These are phyloP conservation scores for Sebastes umbrosus DNA, from an alignment of 2,797 vertebrate species.

Conservation along the genomic window DNA sequence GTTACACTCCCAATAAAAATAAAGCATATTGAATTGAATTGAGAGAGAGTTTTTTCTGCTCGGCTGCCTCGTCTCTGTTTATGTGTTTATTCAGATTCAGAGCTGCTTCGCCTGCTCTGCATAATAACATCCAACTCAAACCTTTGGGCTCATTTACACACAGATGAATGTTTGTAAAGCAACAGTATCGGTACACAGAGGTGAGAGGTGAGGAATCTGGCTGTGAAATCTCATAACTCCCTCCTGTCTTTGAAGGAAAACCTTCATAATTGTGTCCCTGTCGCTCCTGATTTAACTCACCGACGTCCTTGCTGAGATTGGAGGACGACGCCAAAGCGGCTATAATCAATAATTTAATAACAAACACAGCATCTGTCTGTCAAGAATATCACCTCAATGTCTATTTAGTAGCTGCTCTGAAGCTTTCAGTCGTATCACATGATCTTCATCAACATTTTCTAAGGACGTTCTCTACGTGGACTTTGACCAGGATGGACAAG, in stretches of 20 bases:
- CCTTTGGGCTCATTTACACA: conserved; percentile 21
- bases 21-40: too few species aligned
- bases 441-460: background rate
- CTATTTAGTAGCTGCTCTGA: background rate
- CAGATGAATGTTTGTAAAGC: conserved; percentile 20
- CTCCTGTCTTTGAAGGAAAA: background rate
- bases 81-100: conserved; percentile 38
- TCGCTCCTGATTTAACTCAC: background rate
- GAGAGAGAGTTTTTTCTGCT: conserved; percentile 28
- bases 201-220: background rate
- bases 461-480: background rate
- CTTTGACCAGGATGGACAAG: background rate
- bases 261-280: background rate
- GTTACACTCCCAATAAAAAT: too few species aligned
- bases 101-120: conserved; percentile 44
- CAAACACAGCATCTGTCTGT: background rate
- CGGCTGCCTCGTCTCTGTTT: conserved; percentile 33
- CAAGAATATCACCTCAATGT: background rate
- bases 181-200: background rate
- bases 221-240: background rate
- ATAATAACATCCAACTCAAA: conserved; percentile 30
- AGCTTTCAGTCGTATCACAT: background rate
- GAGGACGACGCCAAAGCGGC: background rate
- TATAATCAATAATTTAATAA: background rate
- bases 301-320: background rate